phyloP scores from a whole-genome alignment of 2,888 invertebrate species.

The Mylabris sibirica region DNA sequence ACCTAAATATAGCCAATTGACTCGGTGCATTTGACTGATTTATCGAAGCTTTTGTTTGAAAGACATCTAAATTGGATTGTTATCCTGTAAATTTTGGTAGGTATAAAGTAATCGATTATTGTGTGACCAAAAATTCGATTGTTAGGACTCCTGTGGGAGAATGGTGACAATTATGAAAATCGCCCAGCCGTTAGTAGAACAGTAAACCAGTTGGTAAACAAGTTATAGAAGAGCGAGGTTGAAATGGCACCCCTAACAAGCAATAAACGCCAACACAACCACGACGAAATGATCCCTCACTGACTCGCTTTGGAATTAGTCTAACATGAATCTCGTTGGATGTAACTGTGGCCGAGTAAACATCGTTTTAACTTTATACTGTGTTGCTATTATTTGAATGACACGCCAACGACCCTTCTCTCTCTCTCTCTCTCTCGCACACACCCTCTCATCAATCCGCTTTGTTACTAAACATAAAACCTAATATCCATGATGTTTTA shows the following conservation, averaged over 20 bases:
- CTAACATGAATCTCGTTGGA: slow-evolving; percentile 53
- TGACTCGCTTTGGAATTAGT: slow-evolving; percentile 52
- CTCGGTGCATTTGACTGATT: slow-evolving; percentile 47
- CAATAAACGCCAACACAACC: slow-evolving; percentile 52
- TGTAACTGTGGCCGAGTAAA: slow-evolving; percentile 50
- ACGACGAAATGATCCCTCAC: slow-evolving; percentile 53
- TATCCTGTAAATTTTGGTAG: neutral
- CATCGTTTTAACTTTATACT: slow-evolving; percentile 41
- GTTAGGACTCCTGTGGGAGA: neutral
- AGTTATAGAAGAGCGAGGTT: slow-evolving; percentile 47
- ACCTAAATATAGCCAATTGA: slow-evolving; percentile 49
- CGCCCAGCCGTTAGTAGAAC: slow-evolving; percentile 37
- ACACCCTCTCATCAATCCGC: no score
- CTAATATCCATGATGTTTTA: slow-evolving; percentile 34
- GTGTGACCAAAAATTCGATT: neutral
- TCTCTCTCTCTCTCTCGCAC: neutral
- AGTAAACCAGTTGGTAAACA: slow-evolving; percentile 49
- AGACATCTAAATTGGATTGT: slow-evolving; percentile 17
- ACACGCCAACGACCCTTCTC: slow-evolving; percentile 15
- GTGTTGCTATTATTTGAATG: slow-evolving; percentile 5
- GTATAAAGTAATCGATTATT: neutral
- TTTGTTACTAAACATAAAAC: slow-evolving; percentile 27
- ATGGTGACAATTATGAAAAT: slow-evolving; percentile 46
- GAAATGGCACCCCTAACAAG: slow-evolving; percentile 55
- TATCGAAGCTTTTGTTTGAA: slow-evolving; percentile 36